These are phyloP conservation scores for Danio choprae DNA, from an alignment of 2,797 vertebrate species.

Conservation along the genomic window DNA sequence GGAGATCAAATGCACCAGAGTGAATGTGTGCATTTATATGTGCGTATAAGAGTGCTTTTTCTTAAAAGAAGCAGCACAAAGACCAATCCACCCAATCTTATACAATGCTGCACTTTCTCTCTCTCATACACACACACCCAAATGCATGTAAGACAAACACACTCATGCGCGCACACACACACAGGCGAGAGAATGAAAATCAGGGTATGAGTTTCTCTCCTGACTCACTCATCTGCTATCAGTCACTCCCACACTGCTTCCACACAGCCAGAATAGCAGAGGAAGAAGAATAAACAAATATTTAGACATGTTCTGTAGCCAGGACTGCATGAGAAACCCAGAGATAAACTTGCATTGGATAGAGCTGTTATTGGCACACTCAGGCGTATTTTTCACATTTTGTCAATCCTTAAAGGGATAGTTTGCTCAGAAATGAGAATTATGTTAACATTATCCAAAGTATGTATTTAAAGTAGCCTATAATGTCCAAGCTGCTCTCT, in stretches of 20 bases:
- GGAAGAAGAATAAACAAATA: conserved; percentile 55
- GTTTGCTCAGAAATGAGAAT: background rate
- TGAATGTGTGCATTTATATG: conserved; percentile 4
- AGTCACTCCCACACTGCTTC: conserved; percentile 56
- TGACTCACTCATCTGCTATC: conserved; percentile 56
- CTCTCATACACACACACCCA: background rate
- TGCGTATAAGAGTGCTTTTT: conserved; percentile 25
- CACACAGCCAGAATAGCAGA: conserved; percentile 53
- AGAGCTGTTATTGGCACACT: conserved; percentile 12
- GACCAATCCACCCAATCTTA: conserved; percentile 36
- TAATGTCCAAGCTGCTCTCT: too few species aligned
- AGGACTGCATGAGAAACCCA: conserved; percentile 36
- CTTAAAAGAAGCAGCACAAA: conserved; percentile 31
- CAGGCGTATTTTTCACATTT: background rate
- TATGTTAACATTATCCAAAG: background rate
- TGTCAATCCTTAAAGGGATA: background rate
- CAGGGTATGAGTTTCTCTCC: conserved; percentile 52
- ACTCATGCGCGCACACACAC: conserved; percentile 8
- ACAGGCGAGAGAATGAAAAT: conserved; percentile 32
- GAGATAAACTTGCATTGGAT: background rate
- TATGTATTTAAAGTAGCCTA: too few species aligned
- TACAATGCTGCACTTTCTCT: conserved; percentile 38
- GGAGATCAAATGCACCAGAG: conserved; percentile 34
- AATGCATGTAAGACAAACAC: background rate
- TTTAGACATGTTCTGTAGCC: conserved; percentile 50